Conservation (phyloP, 2,113 vertebrate genomes). For the Columbina picui region DNA sequence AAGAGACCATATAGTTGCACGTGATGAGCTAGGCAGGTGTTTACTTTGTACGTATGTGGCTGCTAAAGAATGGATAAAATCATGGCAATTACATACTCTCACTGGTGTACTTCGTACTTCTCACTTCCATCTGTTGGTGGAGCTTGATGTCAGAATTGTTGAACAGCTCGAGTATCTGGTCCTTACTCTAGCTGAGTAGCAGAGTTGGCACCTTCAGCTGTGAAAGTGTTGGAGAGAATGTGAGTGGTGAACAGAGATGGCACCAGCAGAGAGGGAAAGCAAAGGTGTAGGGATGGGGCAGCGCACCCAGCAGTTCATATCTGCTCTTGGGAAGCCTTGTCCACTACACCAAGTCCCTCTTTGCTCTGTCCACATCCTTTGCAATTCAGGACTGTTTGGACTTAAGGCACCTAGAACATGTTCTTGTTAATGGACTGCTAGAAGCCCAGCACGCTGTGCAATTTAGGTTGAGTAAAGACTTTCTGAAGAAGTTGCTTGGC, state of each 20-base stretch:
- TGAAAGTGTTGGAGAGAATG: rapidly evolving
- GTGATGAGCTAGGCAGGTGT: not conserved
- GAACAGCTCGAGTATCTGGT: not conserved
- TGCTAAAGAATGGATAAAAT: not conserved
- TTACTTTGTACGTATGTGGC: not conserved
- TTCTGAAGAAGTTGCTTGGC: not conserved
- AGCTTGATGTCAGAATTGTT: not conserved
- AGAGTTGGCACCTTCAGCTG: not conserved
- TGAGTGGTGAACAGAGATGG: not conserved
- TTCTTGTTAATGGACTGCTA: not conserved
- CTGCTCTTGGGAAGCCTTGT: not conserved
- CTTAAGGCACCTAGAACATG: not conserved
- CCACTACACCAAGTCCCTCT: not conserved
- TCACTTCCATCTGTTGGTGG: not conserved
- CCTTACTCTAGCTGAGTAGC: not conserved
- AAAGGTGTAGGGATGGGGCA: not conserved
- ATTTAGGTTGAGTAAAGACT: not conserved
- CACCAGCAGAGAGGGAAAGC: not conserved
- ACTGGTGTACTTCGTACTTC: not conserved
- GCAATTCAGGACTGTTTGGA: not conserved
- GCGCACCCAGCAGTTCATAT: rapidly evolving
- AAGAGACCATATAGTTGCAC: not conserved
- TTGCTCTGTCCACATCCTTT: not conserved
- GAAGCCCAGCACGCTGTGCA: not conserved
- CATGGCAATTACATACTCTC: not conserved